Conservation (phyloP, 92 coral and sea anemone genomes). For the Bergia puertoricense region DNA sequence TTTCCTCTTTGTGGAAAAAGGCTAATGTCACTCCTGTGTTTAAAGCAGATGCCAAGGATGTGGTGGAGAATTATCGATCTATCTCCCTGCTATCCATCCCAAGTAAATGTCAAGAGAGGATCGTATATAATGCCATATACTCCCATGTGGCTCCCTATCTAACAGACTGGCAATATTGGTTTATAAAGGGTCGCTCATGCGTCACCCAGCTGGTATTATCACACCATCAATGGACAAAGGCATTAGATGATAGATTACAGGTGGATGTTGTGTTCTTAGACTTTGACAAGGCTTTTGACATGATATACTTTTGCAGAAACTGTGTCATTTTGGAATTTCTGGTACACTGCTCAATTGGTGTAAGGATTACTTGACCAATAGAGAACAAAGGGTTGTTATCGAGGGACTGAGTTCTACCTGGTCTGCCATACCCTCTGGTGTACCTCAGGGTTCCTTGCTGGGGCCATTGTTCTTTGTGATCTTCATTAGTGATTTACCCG, state of each 20-base stretch:
- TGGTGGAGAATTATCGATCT: slow-evolving; percentile 48
- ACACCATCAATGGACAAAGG: slow-evolving; percentile 52
- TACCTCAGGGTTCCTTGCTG: slow-evolving; percentile 39
- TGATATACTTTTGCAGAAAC: slow-evolving; percentile 43
- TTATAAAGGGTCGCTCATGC: slow-evolving; percentile 57
- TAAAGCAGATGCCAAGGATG: slow-evolving; percentile 40
- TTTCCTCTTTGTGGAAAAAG: slow-evolving; percentile 43
- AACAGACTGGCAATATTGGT: slow-evolving; percentile 44
- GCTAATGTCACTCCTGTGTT: slow-evolving; percentile 47
- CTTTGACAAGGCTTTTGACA: slow-evolving; percentile 35
- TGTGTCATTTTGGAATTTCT: slow-evolving; percentile 58
- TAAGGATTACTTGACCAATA: slow-evolving; percentile 35
- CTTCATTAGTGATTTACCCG: slow-evolving; percentile 49
- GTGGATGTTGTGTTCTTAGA: slow-evolving; percentile 50
- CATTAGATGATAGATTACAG: slow-evolving; percentile 47
- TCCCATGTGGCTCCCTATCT: slow-evolving; percentile 32
- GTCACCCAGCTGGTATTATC: slow-evolving; percentile 37
- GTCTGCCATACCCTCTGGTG: slow-evolving; percentile 47
- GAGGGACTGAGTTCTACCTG: slow-evolving; percentile 44
- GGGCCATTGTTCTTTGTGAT: slow-evolving; percentile 37
- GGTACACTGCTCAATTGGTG: slow-evolving; percentile 42
- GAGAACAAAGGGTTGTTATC: slow-evolving; percentile 46
- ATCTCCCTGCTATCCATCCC: slow-evolving; percentile 48
- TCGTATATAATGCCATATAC: slow-evolving; percentile 33
- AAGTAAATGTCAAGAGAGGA: slow-evolving; percentile 44